Base-by-base conservation (phyloP, 2,797 vertebrate genomes). In the Enoplosus armatus region DNA sequence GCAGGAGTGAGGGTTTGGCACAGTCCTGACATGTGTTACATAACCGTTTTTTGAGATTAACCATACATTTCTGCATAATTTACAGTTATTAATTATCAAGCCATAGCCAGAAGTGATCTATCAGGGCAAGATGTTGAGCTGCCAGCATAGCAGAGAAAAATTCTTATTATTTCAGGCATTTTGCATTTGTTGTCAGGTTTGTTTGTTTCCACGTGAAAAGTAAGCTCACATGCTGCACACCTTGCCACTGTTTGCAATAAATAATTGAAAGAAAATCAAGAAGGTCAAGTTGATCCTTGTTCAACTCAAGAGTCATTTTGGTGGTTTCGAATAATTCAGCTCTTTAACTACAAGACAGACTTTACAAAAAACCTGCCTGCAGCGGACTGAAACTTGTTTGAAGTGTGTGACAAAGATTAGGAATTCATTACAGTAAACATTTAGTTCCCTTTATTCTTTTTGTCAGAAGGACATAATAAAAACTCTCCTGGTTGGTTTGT, bases 391-490 rank as follows among this genome's bases (percentile, higher is more conserved):
- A 8, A 50, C 47, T 29, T 22, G 58, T 45, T 54, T 74, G 35
- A 75, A 55, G 59, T 48, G 56, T 26, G 31, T 55, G 31, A 79
- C 16, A 43, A 54, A 72, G 54, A 77, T 24, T 33, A 55, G 22
- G 12, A 41, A 83, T 71, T 66, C 50, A 70, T 79, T 51, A 75
- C 74, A 56, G 67, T 58, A 66, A 82, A 85, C 83, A 73, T 53
- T 68, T 48, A 31, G 10, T n/a, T 78, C 26, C 60, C n/a, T 77
- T 82, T 68, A 3, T 39, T 26, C n/a, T 41, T 41, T 71, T 31
- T 68, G 63, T 74, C 67, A 54, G 63, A 8, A 48, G 16, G 12
- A 51, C 33, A 83, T 43, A 80, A 85, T 61, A 79, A 86, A 80
- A 85, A 50, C 24, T 54, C 41, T 79, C 22, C 56, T 80, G 43